phyloP scores from a whole-genome alignment of 2,888 invertebrate genomes.

The Archips xylosteana region DNA sequence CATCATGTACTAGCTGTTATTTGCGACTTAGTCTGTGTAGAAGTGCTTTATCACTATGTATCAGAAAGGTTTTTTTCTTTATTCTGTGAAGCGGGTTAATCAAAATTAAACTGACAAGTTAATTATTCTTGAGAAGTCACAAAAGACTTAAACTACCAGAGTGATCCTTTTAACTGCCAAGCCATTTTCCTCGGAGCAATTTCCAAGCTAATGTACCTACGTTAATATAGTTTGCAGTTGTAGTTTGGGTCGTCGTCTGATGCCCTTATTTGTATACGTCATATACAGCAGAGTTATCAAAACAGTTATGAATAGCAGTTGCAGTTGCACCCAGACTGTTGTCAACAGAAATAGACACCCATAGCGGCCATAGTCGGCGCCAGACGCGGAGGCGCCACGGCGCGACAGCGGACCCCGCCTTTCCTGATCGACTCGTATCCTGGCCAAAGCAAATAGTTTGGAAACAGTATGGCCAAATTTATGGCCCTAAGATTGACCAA shows the following conservation, averaged over 20 bases:
- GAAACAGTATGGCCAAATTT: background rate
- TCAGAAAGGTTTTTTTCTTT: too few species aligned
- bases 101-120: background rate
- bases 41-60: too few species aligned
- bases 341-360: constrained; percentile 59
- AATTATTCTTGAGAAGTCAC: background rate
- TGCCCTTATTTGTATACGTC: background rate
- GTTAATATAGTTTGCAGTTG: background rate
- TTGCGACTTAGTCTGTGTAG: too few species aligned
- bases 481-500: background rate
- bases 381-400: constrained; percentile 71
- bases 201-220: background rate
- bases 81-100: too few species aligned
- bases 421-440: background rate
- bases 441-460: background rate
- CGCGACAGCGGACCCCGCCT: constrained; percentile 41
- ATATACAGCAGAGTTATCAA: background rate
- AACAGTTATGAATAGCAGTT: constrained; percentile 5
- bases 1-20: too few species aligned
- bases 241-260: background rate
- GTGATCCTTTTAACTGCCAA: background rate
- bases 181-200: background rate
- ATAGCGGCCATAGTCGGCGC: constrained; percentile 62
- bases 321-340: constrained; percentile 43
- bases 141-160: background rate